Evolutionary conservation across 2,113 vertebrate genomes (phyloP), one percentile per base, ranked within the genome.

Genomic region (Trinectes maculatus): DNA sequence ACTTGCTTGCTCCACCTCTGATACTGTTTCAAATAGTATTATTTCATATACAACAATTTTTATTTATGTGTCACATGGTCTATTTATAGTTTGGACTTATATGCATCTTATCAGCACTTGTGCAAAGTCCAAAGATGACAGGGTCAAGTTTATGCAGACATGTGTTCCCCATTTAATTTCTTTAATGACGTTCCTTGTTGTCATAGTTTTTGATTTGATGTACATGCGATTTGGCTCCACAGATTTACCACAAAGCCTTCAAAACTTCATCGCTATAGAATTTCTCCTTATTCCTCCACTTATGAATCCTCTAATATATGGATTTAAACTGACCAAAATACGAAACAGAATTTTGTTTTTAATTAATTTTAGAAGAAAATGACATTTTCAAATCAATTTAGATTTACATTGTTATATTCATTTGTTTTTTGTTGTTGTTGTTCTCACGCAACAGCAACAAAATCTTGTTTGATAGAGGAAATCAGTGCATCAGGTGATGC

Each of bases 71-170:
- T 59, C 0, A 0, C 81, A 84, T 10, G 75, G 84, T 0, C 22
- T 81, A 25, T 86, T 86, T 15, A 77, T 83, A 1, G 7, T 81
- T 1, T 86, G 84, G 84, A 79, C 80, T 2, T 86, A 86, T 1
- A 49, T 71, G 25, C 74, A 76, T 46, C 60, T 83, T 15, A 19
- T 76, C 5, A 64, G 15, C 69, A 77, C 0, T 0, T 64, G 48
- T 21, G 47, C 26, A 0, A 76, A 2, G 21, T 84, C 81, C 15
- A 73, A 53, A 36, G 78, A 79, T 0, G 60, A 68, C 46, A 69
- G 74, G 39, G 40, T 0, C 0, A 84, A 60, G 74, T 86, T 86
- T 21, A 68, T 84, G 66, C 84, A 86, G 71, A 86, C 84, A 0
- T 86, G 81, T 49, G 48, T 86, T 31, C 84, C 84, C 0, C 81